These are phyloP conservation scores for Polypedilum vanderplanki DNA, from an alignment of 1,140 invertebrate genomes.

Conservation along the genomic window DNA sequence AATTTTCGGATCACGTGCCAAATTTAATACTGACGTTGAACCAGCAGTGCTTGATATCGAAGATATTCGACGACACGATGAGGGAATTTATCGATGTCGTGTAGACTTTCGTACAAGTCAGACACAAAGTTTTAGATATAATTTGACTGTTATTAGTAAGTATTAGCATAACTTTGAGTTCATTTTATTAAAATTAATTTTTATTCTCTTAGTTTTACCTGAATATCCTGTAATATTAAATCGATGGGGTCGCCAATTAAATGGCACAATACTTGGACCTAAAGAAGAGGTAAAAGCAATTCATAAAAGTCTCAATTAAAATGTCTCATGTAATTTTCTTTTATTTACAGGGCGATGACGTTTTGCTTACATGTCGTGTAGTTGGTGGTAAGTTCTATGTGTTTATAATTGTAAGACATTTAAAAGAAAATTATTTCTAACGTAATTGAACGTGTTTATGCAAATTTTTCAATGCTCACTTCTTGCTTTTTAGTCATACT, in stretches of 20 bases:
- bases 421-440: too few species aligned
- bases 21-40: conserved; percentile 57
- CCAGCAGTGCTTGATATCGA: conserved; percentile 57
- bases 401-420: background rate
- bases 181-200: conserved; percentile 9
- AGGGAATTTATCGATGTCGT: conserved; percentile 71
- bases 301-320: conserved; percentile 35
- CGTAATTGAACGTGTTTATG: too few species aligned
- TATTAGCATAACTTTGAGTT: conserved; percentile 31
- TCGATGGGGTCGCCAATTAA: conserved; percentile 56
- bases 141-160: conserved; percentile 76
- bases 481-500: too few species aligned
- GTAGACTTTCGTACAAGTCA: conserved; percentile 78
- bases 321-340: background rate
- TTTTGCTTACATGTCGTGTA: conserved; percentile 46
- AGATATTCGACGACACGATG: conserved; percentile 65
- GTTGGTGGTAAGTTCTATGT: conserved; percentile 43
- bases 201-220: conserved; percentile 60
- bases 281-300: conserved; percentile 51
- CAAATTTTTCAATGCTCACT: too few species aligned
- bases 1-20: conserved; percentile 64
- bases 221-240: conserved; percentile 70
- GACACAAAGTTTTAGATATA: conserved; percentile 71
- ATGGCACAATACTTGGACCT: conserved; percentile 61
- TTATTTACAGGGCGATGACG: conserved; percentile 41